phyloP scores from a whole-genome alignment of 2,113 vertebrate genomes.

The Corythaixoides concolor region DNA sequence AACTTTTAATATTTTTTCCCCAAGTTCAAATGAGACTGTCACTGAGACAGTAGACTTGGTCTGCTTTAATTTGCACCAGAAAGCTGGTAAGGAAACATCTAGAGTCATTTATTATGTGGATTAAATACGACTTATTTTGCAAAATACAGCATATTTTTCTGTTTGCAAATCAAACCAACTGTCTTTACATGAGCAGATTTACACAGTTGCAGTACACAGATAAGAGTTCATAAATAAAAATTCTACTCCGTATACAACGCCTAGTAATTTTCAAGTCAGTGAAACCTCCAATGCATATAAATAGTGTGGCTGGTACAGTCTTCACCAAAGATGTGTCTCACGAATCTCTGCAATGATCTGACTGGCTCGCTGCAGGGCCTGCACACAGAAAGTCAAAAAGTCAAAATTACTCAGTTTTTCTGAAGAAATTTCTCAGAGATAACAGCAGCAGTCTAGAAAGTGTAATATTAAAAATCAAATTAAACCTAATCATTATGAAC shows the following conservation, averaged over 20 bases:
- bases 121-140: slow-evolving; percentile 69
- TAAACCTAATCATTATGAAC: not conserved
- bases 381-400: not conserved
- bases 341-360: slow-evolving; percentile 98
- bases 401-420: not conserved
- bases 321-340: slow-evolving; percentile 98
- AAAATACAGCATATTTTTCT: slow-evolving; percentile 68
- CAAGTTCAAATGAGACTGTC: slow-evolving; percentile 64
- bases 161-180: slow-evolving; percentile 70
- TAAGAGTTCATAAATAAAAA: slow-evolving; percentile 83
- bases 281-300: slow-evolving; percentile 35
- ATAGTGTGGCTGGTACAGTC: slow-evolving; percentile 14
- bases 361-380: slow-evolving; percentile 97
- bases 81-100: slow-evolving; percentile 71
- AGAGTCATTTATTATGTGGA: slow-evolving; percentile 74
- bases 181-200: slow-evolving; percentile 72
- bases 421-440: not conserved
- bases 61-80: slow-evolving; percentile 69
- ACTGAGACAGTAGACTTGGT: slow-evolving; percentile 66
- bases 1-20: slow-evolving; percentile 59
- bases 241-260: slow-evolving; percentile 79
- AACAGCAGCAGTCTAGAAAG: not conserved
- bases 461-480: not conserved
- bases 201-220: slow-evolving; percentile 70
- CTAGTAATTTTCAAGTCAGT: slow-evolving; percentile 70